These are phyloP conservation scores for Mamestra configurata DNA, from an alignment of 1,140 invertebrate species.

Conservation along the genomic window DNA sequence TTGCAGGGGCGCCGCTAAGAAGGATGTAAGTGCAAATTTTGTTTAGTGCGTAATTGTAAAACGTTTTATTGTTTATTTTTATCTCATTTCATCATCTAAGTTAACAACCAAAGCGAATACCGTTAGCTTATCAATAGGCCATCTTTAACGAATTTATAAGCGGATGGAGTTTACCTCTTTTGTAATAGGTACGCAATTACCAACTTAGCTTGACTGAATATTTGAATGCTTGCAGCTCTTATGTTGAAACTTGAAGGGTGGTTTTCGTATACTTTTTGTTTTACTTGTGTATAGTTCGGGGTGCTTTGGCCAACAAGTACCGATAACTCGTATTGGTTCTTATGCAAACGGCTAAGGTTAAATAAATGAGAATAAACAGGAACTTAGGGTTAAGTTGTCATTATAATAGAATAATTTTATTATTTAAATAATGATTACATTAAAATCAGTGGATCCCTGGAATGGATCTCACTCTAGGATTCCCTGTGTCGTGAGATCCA, in stretches of 20 bases:
- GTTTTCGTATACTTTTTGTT: neutral
- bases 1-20: neutral
- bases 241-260: neutral
- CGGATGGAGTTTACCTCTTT: conserved; percentile 58
- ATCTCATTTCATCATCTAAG: conserved; percentile 44
- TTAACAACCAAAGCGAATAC: conserved; percentile 42
- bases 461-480: too few relatives aligned
- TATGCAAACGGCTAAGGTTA: too few relatives aligned
- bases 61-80: conserved; percentile 1
- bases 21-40: conserved; percentile 44
- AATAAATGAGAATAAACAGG: too few relatives aligned
- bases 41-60: neutral
- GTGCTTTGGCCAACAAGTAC: too few relatives aligned
- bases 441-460: too few relatives aligned
- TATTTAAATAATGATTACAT: too few relatives aligned
- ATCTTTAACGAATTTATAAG: conserved; percentile 62
- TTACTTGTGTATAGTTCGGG: too few relatives aligned
- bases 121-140: conserved; percentile 61
- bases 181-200: conserved; percentile 33
- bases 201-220: neutral
- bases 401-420: too few relatives aligned
- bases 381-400: too few relatives aligned
- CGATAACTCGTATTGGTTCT: too few relatives aligned
- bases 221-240: neutral
- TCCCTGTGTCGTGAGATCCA: too few relatives aligned